These are phyloP conservation scores for Dermolepida albohirtum DNA, from an alignment of 2,888 invertebrate species.

Conservation along the genomic window DNA sequence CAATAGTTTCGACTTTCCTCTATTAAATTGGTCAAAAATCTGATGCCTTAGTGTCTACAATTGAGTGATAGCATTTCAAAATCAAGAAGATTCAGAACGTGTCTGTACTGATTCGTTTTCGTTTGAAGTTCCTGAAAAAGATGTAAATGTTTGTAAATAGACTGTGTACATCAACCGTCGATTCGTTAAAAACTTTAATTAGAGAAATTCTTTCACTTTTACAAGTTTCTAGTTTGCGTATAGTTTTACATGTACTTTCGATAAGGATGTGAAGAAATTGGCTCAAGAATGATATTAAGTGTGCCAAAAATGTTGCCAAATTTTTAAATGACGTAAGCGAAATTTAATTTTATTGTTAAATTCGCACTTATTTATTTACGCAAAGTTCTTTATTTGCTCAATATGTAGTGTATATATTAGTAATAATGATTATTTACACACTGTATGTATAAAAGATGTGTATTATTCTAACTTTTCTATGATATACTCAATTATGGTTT, in stretches of 20 bases:
- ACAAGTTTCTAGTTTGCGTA: background rate
- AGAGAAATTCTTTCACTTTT: background rate
- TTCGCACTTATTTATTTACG: conserved; percentile 19
- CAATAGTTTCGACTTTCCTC: conserved; percentile 1
- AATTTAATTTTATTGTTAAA: conserved; percentile 7
- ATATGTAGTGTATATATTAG: background rate
- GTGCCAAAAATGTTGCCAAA: conserved; percentile 36
- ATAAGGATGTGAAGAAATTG: background rate
- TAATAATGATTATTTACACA: background rate
- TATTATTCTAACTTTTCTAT: too few species aligned
- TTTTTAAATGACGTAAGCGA: conserved; percentile 15
- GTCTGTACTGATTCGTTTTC: conserved; percentile 1
- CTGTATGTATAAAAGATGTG: background rate
- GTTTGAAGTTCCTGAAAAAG: conserved; percentile 29
- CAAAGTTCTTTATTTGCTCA: conserved; percentile 30
- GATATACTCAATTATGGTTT: too few species aligned
- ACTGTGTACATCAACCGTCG: background rate
- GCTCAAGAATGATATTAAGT: conserved; percentile 20
- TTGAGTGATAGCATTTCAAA: conserved; percentile 22
- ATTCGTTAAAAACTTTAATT: background rate
- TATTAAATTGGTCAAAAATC: conserved; percentile 12
- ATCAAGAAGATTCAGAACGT: background rate
- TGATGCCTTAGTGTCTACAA: conserved; percentile 19
- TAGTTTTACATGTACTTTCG: background rate
- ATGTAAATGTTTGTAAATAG: conserved; percentile 16